Conservation (phyloP, 2,888 invertebrate genomes). For the Oscheius sp. region DNA sequence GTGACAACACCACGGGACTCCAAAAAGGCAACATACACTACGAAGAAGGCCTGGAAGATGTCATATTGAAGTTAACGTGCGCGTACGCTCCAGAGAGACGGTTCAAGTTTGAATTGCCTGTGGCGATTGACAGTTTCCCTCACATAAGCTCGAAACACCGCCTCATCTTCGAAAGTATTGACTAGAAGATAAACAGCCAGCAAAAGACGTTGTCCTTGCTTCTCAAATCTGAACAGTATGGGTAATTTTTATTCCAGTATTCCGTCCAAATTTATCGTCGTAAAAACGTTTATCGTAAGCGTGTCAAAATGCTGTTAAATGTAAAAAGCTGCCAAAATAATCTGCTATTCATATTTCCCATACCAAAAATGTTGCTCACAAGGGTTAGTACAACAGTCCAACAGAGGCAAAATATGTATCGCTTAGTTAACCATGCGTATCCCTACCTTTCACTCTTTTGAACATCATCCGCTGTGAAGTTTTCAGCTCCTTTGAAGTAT, state of each 20-base stretch:
- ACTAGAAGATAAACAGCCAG: conserved; percentile 60
- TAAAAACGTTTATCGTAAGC: no score
- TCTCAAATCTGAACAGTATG: conserved; percentile 57
- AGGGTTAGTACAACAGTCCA: no score
- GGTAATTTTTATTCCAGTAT: no score
- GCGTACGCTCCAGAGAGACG: conserved; percentile 58
- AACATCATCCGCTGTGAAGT: conserved; percentile 58
- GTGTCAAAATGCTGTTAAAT: no score
- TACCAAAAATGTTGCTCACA: no score
- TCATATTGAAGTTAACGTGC: background rate
- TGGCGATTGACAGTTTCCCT: conserved; percentile 65
- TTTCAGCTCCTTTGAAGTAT: conserved; percentile 61
- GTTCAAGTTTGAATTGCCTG: conserved; percentile 66
- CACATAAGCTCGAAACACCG: conserved; percentile 59
- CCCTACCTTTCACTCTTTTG: conserved; percentile 52
- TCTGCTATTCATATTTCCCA: no score
- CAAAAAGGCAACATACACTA: conserved; percentile 62
- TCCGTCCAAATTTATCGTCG: no score
- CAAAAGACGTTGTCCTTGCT: conserved; percentile 66
- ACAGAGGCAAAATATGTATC: no score
- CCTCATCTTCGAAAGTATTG: conserved; percentile 54
- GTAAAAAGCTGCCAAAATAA: no score
- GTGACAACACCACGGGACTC: conserved; percentile 47
- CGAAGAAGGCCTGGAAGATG: conserved; percentile 60
- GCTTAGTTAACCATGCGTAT: background rate